phyloP scores from a whole-genome alignment of 2,113 vertebrate species.

The Trogon melanurus region DNA sequence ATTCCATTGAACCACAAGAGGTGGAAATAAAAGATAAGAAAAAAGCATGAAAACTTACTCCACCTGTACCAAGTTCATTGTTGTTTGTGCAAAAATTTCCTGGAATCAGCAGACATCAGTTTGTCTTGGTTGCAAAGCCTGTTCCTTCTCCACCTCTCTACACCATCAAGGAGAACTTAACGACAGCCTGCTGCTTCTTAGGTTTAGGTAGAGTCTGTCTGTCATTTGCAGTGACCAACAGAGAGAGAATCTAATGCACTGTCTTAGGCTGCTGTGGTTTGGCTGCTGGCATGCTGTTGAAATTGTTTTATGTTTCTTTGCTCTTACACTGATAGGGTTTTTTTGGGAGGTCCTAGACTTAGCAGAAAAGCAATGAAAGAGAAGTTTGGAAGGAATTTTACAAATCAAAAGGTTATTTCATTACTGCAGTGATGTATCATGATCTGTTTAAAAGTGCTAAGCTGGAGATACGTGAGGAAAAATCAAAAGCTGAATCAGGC shows the following conservation, averaged over 20 bases:
- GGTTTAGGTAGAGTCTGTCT: neutral
- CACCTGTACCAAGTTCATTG: neutral
- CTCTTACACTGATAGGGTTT: neutral
- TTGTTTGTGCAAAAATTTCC: neutral
- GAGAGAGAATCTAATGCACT: neutral
- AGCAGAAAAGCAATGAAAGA: neutral
- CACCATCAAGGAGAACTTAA: neutral
- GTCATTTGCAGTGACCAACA: neutral
- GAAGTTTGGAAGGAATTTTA: neutral
- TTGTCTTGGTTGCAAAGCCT: neutral
- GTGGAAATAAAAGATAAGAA: neutral
- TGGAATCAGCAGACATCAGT: neutral
- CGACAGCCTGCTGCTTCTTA: neutral
- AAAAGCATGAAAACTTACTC: neutral
- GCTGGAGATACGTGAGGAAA: neutral
- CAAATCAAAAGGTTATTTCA: neutral
- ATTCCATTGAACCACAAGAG: neutral
- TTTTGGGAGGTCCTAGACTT: neutral
- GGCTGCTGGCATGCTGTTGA: neutral
- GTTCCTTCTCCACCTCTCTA: neutral
- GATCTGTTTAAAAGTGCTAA: neutral
- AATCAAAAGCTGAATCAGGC: neutral
- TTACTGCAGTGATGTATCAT: neutral
- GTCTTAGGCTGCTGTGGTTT: neutral
- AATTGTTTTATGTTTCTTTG: neutral